Evolutionary conservation across 2,797 vertebrate genomes (phyloP).

Genomic region (Tenualosa ilisha): DNA sequence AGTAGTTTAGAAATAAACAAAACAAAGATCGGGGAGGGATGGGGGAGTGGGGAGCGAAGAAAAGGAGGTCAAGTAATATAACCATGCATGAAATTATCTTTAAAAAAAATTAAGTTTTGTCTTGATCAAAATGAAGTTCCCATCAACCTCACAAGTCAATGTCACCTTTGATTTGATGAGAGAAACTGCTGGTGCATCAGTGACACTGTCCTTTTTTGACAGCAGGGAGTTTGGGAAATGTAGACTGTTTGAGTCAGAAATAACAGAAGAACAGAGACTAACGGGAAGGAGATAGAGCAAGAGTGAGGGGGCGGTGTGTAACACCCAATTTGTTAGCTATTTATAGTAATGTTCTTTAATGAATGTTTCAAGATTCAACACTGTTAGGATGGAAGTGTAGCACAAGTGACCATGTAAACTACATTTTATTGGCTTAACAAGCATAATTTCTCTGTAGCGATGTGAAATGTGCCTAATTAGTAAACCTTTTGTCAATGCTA

Average conservation of each 20-base stretch:
- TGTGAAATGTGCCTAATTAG: background rate
- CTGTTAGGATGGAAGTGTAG: background rate
- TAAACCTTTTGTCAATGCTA: background rate
- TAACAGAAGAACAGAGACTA: background rate
- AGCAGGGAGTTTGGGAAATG: background rate
- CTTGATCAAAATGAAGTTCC: background rate
- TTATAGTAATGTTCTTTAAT: background rate
- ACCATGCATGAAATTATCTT: background rate
- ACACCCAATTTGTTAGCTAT: slow-evolving; percentile 9
- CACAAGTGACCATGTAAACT: background rate
- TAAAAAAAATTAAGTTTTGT: background rate
- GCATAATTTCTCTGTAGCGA: background rate
- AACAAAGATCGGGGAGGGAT: background rate
- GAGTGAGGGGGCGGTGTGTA: background rate
- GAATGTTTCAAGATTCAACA: background rate
- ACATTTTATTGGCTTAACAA: background rate
- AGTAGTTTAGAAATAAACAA: background rate
- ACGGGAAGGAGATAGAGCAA: background rate
- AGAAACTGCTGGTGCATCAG: background rate
- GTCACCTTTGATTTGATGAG: background rate
- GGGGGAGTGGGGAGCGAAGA: background rate
- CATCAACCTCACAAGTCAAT: background rate
- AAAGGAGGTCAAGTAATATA: background rate
- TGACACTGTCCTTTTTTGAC: background rate
- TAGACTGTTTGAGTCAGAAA: background rate